phyloP scores from a whole-genome alignment of 2,888 invertebrate genomes.

The Polia nebulosa region DNA sequence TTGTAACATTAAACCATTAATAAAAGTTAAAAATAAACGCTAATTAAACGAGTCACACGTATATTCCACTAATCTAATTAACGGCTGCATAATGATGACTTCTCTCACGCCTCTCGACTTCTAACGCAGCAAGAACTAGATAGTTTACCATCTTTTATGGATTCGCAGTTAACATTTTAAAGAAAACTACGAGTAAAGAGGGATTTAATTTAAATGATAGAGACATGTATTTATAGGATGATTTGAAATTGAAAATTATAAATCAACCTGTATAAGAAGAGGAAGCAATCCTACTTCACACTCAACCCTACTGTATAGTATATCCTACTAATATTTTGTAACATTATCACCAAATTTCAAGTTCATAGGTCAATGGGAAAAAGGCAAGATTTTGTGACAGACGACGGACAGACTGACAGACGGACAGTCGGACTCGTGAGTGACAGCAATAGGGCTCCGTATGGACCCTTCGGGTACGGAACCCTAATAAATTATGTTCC shows the following conservation, averaged over 20 bases:
- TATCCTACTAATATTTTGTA: neutral
- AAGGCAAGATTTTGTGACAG: too few relatives aligned
- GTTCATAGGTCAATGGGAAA: too few relatives aligned
- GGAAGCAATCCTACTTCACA: too few relatives aligned
- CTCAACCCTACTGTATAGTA: too few relatives aligned
- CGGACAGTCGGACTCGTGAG: too few relatives aligned
- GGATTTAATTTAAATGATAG: neutral
- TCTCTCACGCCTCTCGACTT: conserved; percentile 39
- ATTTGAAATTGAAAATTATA: too few relatives aligned
- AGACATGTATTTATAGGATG: too few relatives aligned
- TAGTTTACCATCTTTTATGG: conserved; percentile 7
- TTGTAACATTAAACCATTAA: neutral
- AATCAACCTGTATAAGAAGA: too few relatives aligned
- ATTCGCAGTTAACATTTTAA: neutral
- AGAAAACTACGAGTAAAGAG: neutral
- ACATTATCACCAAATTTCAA: too few relatives aligned
- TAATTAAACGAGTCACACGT: conserved; percentile 46
- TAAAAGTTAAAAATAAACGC: neutral
- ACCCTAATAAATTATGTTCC: neutral
- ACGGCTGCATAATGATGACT: neutral
- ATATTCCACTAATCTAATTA: conserved; percentile 45
- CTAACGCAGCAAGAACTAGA: conserved; percentile 27
- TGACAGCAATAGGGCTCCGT: too few relatives aligned
- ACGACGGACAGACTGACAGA: too few relatives aligned
- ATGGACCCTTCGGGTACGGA: too few relatives aligned